These are phyloP conservation scores for Drosophila pseudotakahashii DNA, from an alignment of 2,888 invertebrate species.

Conservation along the genomic window DNA sequence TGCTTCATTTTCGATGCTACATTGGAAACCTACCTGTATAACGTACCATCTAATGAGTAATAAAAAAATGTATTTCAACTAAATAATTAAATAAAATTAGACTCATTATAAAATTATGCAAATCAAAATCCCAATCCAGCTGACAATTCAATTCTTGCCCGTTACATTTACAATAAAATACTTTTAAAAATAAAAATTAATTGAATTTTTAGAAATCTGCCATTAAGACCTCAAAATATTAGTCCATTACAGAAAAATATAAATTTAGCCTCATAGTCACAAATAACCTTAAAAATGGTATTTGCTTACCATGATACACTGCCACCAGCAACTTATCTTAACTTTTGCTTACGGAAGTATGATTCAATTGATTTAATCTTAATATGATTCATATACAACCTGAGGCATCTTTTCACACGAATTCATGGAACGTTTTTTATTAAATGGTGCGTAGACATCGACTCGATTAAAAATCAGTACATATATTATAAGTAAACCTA, in stretches of 20 bases:
- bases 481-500: conserved; percentile 1
- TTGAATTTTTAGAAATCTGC: too few relatives aligned
- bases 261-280: background rate
- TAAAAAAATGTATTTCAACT: too few relatives aligned
- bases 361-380: conserved; percentile 1
- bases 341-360: background rate
- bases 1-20: too few relatives aligned
- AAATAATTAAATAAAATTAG: too few relatives aligned
- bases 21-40: too few relatives aligned
- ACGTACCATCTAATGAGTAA: too few relatives aligned
- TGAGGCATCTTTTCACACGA: background rate
- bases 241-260: background rate
- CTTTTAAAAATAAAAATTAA: too few relatives aligned
- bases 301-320: background rate
- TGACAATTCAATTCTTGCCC: too few relatives aligned
- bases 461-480: conserved; percentile 49
- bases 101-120: too few relatives aligned
- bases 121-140: too few relatives aligned
- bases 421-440: conserved; percentile 14
- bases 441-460: conserved; percentile 22
- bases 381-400: conserved; percentile 8
- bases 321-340: conserved; percentile 11
- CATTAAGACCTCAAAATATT: too few relatives aligned
- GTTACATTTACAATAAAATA: too few relatives aligned
- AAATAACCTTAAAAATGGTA: background rate